Conservation (phyloP, 2,797 vertebrate species). For the Muscicapa comitata region DNA sequence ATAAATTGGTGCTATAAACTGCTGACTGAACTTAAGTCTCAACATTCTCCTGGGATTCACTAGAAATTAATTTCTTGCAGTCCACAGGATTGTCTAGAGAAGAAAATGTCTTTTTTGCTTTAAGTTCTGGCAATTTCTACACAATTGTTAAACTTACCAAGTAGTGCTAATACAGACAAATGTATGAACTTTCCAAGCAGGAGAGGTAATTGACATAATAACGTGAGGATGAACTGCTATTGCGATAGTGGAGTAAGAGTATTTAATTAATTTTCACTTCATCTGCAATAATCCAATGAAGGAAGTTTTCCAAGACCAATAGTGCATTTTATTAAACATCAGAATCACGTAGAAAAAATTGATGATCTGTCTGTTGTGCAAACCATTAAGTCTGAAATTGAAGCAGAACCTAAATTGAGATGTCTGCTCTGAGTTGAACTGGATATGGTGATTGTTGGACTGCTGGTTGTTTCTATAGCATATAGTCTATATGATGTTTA, state of each 20-base stretch:
- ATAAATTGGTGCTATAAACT: not conserved
- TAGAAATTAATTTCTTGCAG: not conserved
- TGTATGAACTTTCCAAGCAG: not conserved
- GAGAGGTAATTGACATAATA: not conserved
- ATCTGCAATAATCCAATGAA: not conserved
- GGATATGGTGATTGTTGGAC: not conserved
- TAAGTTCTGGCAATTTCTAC: not conserved
- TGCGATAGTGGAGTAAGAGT: not conserved
- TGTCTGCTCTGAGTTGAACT: not conserved
- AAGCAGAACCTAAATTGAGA: not conserved
- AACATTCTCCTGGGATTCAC: not conserved
- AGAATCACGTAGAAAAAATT: not conserved
- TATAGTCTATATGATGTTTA: not conserved
- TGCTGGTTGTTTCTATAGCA: not conserved
- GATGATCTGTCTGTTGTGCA: not conserved
- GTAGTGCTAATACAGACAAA: not conserved
- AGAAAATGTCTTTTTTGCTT: not conserved
- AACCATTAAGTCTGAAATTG: not conserved
- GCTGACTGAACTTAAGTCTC: not conserved
- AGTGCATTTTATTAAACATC: not conserved
- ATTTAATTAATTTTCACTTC: not conserved
- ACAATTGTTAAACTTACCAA: not conserved
- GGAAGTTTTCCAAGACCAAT: not conserved
- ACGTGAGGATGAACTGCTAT: not conserved
- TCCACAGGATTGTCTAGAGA: not conserved